phyloP scores from a whole-genome alignment of 2,797 vertebrate species.

The Siniperca undulata region DNA sequence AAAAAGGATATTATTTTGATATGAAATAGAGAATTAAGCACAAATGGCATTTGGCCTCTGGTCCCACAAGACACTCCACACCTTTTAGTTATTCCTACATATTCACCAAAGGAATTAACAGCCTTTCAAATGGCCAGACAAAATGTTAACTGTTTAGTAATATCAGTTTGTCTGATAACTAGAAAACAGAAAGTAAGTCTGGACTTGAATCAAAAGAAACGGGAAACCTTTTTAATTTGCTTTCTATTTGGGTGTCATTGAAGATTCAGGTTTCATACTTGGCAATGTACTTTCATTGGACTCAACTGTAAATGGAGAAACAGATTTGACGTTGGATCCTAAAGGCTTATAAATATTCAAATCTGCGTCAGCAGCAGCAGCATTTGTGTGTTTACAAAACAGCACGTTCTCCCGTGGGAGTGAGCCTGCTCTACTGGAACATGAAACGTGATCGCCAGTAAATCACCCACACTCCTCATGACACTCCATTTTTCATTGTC shows the following conservation, averaged over 20 bases:
- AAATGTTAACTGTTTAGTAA: background rate
- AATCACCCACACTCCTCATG: conserved; percentile 77
- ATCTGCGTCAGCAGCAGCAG: conserved; percentile 71
- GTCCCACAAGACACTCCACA: background rate
- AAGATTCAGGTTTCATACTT: conserved; percentile 58
- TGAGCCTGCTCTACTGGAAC: conserved; percentile 73
- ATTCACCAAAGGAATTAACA: conserved; percentile 24
- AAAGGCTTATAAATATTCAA: conserved; percentile 86
- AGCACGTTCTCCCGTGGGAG: conserved; percentile 74
- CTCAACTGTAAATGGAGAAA: conserved; percentile 51
- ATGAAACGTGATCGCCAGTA: conserved; percentile 79
- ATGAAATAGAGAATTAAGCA: background rate
- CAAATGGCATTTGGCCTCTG: background rate
- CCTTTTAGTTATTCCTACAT: conserved; percentile 18
- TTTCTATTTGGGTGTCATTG: conserved; percentile 34
- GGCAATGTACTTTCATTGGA: conserved; percentile 18
- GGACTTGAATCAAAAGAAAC: conserved; percentile 37
- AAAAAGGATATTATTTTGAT: background rate
- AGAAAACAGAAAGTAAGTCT: conserved; percentile 12
- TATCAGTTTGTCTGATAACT: conserved; percentile 27
- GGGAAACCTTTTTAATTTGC: conserved; percentile 41
- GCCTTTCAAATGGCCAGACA: conserved; percentile 17
- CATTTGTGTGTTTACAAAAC: conserved; percentile 83
- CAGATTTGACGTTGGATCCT: conserved; percentile 63
- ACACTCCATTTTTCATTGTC: conserved; percentile 76